Conservation (phyloP, 2,797 vertebrate species). For the Cynopterus sphinx region DNA sequence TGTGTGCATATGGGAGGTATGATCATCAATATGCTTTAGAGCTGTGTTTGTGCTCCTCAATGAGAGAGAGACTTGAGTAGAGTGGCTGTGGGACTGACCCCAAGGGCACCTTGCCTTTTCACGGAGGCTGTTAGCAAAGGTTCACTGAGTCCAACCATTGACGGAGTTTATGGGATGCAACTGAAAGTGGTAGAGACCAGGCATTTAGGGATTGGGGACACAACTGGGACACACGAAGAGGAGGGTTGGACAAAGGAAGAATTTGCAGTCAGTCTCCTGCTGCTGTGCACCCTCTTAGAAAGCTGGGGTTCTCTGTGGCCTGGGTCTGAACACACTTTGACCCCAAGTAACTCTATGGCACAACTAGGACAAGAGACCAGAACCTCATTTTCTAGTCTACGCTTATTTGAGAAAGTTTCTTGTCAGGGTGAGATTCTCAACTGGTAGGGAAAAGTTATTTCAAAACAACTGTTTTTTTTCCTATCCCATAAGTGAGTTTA, state of each 20-base stretch:
- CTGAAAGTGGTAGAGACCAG: background rate
- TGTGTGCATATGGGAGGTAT: background rate
- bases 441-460: background rate
- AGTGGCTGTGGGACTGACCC: background rate
- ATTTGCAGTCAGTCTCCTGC: background rate
- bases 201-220: background rate
- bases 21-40: background rate
- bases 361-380: background rate
- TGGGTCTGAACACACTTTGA: background rate
- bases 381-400: background rate
- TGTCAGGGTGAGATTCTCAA: background rate
- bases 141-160: background rate
- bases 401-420: slow-evolving; percentile 4
- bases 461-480: background rate
- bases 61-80: background rate
- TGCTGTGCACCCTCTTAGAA: background rate
- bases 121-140: background rate
- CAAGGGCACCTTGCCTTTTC: background rate
- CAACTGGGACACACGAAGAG: background rate
- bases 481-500: background rate
- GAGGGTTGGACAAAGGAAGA: background rate
- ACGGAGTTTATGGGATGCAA: background rate
- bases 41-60: background rate
- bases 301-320: background rate
- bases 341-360: background rate